Evolutionary conservation across 2,113 vertebrate species (phyloP).

Genomic region (Barbus barbus): DNA sequence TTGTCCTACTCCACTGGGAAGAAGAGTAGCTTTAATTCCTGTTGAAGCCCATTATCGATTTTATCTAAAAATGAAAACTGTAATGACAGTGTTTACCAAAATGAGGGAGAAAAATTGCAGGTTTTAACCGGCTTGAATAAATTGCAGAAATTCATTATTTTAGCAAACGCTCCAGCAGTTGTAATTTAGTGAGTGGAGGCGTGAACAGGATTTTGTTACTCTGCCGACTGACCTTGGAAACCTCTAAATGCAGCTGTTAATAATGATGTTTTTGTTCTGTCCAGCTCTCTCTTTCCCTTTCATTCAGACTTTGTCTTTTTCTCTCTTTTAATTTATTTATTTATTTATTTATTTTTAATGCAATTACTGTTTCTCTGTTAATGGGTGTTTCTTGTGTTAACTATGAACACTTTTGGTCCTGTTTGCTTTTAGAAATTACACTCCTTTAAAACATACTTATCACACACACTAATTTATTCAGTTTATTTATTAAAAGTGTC

Average conservation of each 20-base stretch:
- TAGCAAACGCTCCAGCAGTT: neutral
- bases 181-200: neutral
- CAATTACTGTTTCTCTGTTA: neutral
- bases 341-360: neutral
- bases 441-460: neutral
- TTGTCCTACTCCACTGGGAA: neutral
- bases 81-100: neutral
- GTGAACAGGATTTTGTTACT: neutral
- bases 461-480: neutral
- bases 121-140: neutral
- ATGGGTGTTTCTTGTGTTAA: neutral
- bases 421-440: neutral
- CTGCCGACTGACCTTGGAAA: neutral
- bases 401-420: neutral
- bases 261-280: neutral
- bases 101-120: neutral
- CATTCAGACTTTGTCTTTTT: constrained; percentile 3
- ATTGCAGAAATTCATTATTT: constrained; percentile 20
- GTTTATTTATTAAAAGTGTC: neutral
- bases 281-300: neutral
- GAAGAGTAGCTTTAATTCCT: neutral
- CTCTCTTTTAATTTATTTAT: constrained; percentile 2
- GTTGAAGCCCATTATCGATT: neutral
- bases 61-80: constrained; percentile 13
- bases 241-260: constrained; percentile 8